phyloP scores from a whole-genome alignment of 2,113 vertebrate genomes.

The Penelope pileata region DNA sequence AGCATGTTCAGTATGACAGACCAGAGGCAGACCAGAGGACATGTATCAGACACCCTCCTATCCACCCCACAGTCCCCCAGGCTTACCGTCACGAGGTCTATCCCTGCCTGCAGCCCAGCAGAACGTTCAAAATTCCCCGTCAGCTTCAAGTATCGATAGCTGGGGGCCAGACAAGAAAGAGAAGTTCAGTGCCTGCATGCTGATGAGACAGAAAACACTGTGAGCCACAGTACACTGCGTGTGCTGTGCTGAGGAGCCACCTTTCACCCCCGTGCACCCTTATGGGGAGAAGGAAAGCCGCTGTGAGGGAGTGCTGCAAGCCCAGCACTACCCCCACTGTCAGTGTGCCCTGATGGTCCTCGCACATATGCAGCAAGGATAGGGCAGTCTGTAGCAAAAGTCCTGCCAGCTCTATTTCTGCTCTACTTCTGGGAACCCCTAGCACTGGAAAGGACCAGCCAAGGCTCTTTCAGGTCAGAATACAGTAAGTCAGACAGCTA shows the following conservation, averaged over 20 bases:
- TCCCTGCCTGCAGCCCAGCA: slow-evolving; percentile 91
- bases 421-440: neutral
- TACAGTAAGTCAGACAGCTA: neutral
- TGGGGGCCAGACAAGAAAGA: slow-evolving; percentile 48
- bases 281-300: neutral
- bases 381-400: neutral
- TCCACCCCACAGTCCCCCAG: no score
- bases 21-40: neutral
- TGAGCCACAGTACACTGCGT: fast-evolving
- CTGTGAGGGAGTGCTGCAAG: neutral
- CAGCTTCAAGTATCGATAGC: slow-evolving; percentile 86
- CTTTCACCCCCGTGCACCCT: fast-evolving
- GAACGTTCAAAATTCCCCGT: slow-evolving; percentile 92
- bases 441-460: neutral
- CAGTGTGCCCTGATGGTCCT: neutral
- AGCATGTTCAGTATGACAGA: neutral
- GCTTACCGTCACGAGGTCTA: slow-evolving; percentile 86
- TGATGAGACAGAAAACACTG: fast-evolving
- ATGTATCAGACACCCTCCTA: neutral
- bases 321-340: neutral
- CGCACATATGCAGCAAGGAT: neutral
- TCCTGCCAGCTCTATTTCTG: neutral
- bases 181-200: neutral
- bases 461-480: neutral
- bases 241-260: neutral